Base-by-base conservation (phyloP, 2,888 invertebrate species). In the Pristionchus japonicus region DNA sequence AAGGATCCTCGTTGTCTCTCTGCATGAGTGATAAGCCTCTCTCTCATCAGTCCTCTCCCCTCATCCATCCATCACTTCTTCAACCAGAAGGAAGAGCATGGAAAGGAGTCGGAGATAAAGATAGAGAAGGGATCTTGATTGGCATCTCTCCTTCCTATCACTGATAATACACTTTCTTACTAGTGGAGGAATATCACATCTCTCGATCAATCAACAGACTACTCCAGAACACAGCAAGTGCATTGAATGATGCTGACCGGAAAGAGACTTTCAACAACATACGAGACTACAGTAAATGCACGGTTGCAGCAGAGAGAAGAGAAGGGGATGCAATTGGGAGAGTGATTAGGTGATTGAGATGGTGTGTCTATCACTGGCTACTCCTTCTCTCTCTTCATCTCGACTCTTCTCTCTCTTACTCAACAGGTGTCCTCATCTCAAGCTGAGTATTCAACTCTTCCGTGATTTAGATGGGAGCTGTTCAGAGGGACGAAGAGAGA, bases 391-490 rank as follows among this genome's bases (percentile, higher is more conserved):
- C n/a, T n/a, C n/a, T n/a, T n/a, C n/a, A n/a, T n/a, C n/a, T 70
- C 70, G 70, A 70, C 70, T 37, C 70, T 7, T 37, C 70, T 70
- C 20, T 20, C 20, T 37, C 9, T 67, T 27, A n/a, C 37, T 27
- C 70, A 70, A 70, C 70, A 70, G 70, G 70, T 70, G 70, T 70
- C 70, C 70, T n/a, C n/a, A 70, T 37, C 34, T 70, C n/a, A 61
- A 61, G 61, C 61, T 27, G 23, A 61, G 61, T 61, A 70, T 70
- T 70, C 70, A 70, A 70, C 70, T 70, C 70, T 70, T 70, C 70
- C 70, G 70, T 70, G 70, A 70, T 70, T 70, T 70, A 70, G 70
- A 70, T 70, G 70, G 70, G 70, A 70, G 70, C 17, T 70, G 70
- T 70, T 70, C 67, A 70, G 34, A 61, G 61, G 27, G 27, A 17